These are phyloP conservation scores for Venustaconcha ellipsiformis DNA, from an alignment of 1,140 invertebrate genomes.

Conservation along the genomic window DNA sequence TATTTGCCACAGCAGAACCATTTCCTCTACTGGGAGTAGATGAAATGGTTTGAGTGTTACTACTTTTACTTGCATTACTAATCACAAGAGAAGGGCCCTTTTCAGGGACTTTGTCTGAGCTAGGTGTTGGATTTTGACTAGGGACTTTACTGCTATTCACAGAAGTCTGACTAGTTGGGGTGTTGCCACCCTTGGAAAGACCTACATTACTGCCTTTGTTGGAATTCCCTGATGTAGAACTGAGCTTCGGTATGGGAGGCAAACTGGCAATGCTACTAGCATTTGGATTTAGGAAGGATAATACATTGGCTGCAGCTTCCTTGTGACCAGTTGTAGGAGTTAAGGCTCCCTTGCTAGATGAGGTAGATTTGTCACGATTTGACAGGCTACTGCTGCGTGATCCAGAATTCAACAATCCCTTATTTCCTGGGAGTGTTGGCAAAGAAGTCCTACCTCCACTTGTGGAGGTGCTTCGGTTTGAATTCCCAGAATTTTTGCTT, in stretches of 20 bases:
- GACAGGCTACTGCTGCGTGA: conserved; percentile 27
- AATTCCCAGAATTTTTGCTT: no score
- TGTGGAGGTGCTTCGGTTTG: conserved; percentile 19
- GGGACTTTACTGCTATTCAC: neutral
- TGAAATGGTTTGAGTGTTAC: conserved; percentile 11
- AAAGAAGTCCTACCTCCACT: conserved; percentile 28
- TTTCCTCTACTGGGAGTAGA: conserved; percentile 51
- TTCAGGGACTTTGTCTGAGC: conserved; percentile 14
- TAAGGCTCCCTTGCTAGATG: conserved; percentile 37
- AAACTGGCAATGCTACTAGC: conserved; percentile 55
- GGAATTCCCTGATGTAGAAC: conserved; percentile 11
- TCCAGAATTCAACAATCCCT: conserved; percentile 33
- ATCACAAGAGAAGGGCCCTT: conserved; percentile 1
- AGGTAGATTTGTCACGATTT: conserved; percentile 35
- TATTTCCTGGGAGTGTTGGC: conserved; percentile 30
- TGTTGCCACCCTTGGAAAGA: neutral
- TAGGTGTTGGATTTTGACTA: neutral
- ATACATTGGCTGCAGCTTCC: conserved; percentile 36
- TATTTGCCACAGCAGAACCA: conserved; percentile 19
- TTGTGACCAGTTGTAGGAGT: conserved; percentile 25
- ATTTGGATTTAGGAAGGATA: conserved; percentile 56
- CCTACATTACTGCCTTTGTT: conserved; percentile 20
- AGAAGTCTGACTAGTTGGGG: conserved; percentile 7
- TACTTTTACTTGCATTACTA: conserved; percentile 14
- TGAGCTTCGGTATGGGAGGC: conserved; percentile 54